Base-by-base conservation (phyloP, 2,888 invertebrate genomes). In the Limnephilus lunatus region DNA sequence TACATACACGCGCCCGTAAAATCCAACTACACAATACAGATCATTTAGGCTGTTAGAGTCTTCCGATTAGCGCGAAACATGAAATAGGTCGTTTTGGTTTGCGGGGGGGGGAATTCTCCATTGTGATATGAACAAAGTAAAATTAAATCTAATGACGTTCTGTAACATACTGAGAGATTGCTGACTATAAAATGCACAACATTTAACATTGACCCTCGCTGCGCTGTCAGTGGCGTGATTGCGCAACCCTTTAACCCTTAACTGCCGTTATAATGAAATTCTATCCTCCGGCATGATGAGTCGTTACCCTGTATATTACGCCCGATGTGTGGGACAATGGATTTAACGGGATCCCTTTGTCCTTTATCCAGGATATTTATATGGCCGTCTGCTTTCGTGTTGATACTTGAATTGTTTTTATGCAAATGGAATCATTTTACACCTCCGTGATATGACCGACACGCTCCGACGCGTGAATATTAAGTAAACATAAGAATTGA, bases 151-250 rank as follows among this genome's bases (percentile, higher is more conserved):
- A 85, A 85, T 85, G 85, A 39, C 25, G 85, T 44, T 39, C 25
- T 32, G 44, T 85, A 85, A 19, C 4, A 1, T 4, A 19, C 68
- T 68, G 68, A n/a, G 68, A 68, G 68, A 68, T 39, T 39, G 25
- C 85, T 39, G 35, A 44, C 85, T 68, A 85, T 85, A 85, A 85
- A 85, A 39, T 85, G 85, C 85, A 85, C 35, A 85, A 44, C 85
- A 85, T 85, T 85, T 85, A 85, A 44, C 85, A 39, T 85, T 85
- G 85, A 83, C 82, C 82, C 82, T 35, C 15, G 32, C 82, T 83
- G 31, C 82, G 82, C 25, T 31, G 82, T 32, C n/a, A 39, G n/a
- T 32, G 85, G n/a, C 85, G 25, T 39, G 35, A 35, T n/a, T 85
- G n/a, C 32, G 32, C 32, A 25, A 83, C 82, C 85, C 85, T 85